These are phyloP conservation scores for Probosciger aterrimus DNA, from an alignment of 2,113 vertebrate species.

Conservation along the genomic window DNA sequence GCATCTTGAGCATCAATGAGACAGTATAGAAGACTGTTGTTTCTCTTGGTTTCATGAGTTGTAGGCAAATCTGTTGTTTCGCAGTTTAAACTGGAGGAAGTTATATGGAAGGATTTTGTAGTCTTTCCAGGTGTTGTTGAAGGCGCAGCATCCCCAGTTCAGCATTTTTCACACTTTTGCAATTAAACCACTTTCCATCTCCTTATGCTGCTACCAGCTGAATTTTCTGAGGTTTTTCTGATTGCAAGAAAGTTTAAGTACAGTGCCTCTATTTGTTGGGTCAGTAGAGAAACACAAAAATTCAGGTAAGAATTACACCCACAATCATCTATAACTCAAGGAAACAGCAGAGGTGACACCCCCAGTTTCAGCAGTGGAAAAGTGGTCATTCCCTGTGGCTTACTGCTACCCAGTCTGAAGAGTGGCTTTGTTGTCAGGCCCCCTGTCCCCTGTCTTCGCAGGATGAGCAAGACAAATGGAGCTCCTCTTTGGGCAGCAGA, in stretches of 20 bases:
- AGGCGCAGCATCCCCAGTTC: not conserved
- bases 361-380: not conserved
- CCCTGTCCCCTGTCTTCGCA: slow-evolving; percentile 20
- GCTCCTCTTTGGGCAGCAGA: slow-evolving; percentile 5
- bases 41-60: not conserved
- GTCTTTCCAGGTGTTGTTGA: not conserved
- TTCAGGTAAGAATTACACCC: slow-evolving; percentile 15
- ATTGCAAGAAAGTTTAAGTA: not conserved
- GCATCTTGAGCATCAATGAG: not conserved
- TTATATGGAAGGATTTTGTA: not conserved
- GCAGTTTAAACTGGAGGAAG: not conserved
- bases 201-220: not conserved
- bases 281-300: not conserved
- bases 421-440: slow-evolving; percentile 2
- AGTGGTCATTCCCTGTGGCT: not conserved
- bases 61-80: not conserved
- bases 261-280: not conserved
- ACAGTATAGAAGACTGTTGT: not conserved
- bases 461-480: slow-evolving; percentile 3
- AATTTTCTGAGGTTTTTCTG: slow-evolving; percentile 2
- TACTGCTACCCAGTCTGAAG: not conserved
- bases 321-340: not conserved
- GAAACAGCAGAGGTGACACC: not conserved
- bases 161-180: not conserved
- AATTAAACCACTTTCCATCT: not conserved